A percentile compares a stretch with the other conserved stretches of the same genome.
Evolutionary conservation across 2,113 vertebrate genomes (phyloP).

Genomic region (Plectropomus leopardus): DNA sequence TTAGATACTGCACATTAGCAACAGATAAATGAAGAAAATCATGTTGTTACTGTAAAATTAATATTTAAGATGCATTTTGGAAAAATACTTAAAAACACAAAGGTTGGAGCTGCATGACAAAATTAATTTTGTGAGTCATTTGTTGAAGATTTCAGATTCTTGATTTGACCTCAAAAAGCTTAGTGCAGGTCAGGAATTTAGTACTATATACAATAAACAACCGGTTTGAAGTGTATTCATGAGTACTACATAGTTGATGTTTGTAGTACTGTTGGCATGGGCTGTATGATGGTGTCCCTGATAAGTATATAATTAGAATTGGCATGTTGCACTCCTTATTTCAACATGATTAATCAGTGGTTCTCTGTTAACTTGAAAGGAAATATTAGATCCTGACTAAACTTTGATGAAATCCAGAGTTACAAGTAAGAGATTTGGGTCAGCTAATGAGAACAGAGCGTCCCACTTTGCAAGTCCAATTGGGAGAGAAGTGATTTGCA

Average conservation of each 20-base stretch:
- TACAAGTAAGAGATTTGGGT: slow-evolving; percentile 85
- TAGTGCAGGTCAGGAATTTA: not conserved
- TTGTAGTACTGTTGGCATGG: slow-evolving; percentile 61
- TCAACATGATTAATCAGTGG: slow-evolving; percentile 82
- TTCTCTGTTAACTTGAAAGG: slow-evolving; percentile 87
- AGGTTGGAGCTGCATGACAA: not conserved
- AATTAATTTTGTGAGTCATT: not conserved
- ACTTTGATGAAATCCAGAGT: slow-evolving; percentile 87
- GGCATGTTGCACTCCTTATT: slow-evolving; percentile 81
- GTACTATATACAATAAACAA: not conserved
- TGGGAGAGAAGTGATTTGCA: slow-evolving; percentile 83
- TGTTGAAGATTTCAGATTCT: not conserved
- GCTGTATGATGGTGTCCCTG: slow-evolving; percentile 57
- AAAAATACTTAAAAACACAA: not conserved
- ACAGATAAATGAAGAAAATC: not conserved
- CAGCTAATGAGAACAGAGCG: slow-evolving; percentile 87
- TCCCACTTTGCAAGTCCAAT: slow-evolving; percentile 84
- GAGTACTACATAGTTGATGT: slow-evolving; percentile 42
- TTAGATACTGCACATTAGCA: not conserved
- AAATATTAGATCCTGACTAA: slow-evolving; percentile 87
- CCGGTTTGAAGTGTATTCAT: slow-evolving; percentile 8
- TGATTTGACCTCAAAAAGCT: not conserved
- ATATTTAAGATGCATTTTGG: slow-evolving; percentile 2
- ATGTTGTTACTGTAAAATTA: not conserved
- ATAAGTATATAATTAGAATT: slow-evolving; percentile 80